Evolutionary conservation across 2,888 invertebrate genomes (phyloP).

Genomic region (Diaprepes abbreviatus): DNA sequence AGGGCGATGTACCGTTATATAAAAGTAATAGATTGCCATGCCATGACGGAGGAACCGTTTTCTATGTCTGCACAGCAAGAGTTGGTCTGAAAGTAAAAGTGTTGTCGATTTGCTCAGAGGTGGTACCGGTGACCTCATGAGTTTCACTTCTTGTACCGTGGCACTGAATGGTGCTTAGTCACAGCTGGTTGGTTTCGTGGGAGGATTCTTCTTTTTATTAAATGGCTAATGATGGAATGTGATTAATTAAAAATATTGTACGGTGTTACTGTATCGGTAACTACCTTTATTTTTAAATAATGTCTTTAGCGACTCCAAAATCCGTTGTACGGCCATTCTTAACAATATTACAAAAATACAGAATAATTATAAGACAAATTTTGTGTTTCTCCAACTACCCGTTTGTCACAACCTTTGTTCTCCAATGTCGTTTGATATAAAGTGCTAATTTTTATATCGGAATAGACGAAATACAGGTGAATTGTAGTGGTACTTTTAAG

Average conservation of each 20-base stretch:
- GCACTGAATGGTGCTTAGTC: constrained; percentile 29
- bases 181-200: constrained; percentile 14
- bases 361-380: no score
- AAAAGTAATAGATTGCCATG: constrained; percentile 37
- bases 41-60: constrained; percentile 31
- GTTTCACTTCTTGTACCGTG: constrained; percentile 37
- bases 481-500: no score
- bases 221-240: neutral
- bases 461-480: no score
- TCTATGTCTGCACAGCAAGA: constrained; percentile 28
- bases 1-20: constrained; percentile 40
- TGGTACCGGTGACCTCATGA: constrained; percentile 25
- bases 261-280: no score
- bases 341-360: no score
- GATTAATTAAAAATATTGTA: constrained; percentile 16
- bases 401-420: no score
- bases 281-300: no score
- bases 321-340: no score
- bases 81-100: constrained; percentile 31
- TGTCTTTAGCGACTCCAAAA: no score
- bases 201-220: constrained; percentile 11
- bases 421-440: no score
- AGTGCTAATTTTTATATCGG: no score
- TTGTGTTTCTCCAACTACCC: no score
- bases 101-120: constrained; percentile 18